Evolutionary conservation across 2,797 vertebrate genomes (phyloP).

Genomic region (Bryconaethiops microstoma): DNA sequence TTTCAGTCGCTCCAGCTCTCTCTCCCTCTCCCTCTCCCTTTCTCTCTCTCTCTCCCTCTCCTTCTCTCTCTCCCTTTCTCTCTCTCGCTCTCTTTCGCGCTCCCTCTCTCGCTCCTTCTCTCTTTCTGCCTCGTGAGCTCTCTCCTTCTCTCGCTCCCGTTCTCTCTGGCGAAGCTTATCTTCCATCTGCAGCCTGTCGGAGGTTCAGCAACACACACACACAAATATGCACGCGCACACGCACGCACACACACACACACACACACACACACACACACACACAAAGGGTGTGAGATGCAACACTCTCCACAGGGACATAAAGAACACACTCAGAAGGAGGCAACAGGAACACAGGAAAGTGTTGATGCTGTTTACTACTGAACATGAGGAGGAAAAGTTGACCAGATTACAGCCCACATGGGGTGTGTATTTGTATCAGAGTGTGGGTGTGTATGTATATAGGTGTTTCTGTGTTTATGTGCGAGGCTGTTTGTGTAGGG

Average conservation of each 20-base stretch:
- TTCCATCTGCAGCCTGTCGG: slow-evolving; percentile 89
- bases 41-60: slow-evolving; percentile 80
- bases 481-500: slow-evolving; percentile 9
- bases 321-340: slow-evolving; percentile 55
- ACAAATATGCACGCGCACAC: slow-evolving; percentile 24
- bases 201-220: slow-evolving; percentile 41
- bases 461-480: background rate
- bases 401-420: slow-evolving; percentile 51
- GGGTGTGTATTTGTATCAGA: background rate
- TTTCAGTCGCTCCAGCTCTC: slow-evolving; percentile 81
- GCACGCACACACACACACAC: slow-evolving; percentile 29
- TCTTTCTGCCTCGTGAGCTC: slow-evolving; percentile 67
- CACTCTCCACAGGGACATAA: slow-evolving; percentile 61
- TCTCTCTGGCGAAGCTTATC: slow-evolving; percentile 85
- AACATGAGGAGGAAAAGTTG: slow-evolving; percentile 47
- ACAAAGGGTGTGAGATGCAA: slow-evolving; percentile 61
- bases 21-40: slow-evolving; percentile 80
- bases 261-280: slow-evolving; percentile 25
- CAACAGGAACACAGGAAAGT: slow-evolving; percentile 54
- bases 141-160: slow-evolving; percentile 70
- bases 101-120: slow-evolving; percentile 76
- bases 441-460: background rate
- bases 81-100: slow-evolving; percentile 73
- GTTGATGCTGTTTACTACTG: slow-evolving; percentile 57
- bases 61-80: slow-evolving; percentile 85